Evolutionary conservation across 2,113 vertebrate genomes (phyloP).

Genomic region (Toxotes chatareus): DNA sequence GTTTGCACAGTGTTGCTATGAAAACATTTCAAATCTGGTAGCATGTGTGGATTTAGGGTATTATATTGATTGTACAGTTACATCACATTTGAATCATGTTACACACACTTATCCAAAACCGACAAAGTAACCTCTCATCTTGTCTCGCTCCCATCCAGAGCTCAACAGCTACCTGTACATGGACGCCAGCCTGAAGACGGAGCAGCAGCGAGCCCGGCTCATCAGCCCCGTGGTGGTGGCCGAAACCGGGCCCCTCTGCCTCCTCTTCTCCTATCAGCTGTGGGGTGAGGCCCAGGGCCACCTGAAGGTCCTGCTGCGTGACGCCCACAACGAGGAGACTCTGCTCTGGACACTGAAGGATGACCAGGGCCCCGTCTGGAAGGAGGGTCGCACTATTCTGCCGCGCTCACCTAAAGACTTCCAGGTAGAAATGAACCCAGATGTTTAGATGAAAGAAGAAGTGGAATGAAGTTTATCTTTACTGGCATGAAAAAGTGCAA

Average conservation of each 20-base stretch:
- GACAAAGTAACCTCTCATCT: background rate
- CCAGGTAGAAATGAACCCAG: conserved; percentile 60
- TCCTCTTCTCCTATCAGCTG: conserved; percentile 94
- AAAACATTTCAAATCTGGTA: conserved; percentile 8
- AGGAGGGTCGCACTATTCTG: conserved; percentile 92
- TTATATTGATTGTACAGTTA: too few species aligned
- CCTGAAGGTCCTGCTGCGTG: conserved; percentile 87
- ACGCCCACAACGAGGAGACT: conserved; percentile 88
- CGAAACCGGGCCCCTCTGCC: conserved; percentile 90
- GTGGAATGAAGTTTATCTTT: background rate
- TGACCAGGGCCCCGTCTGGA: conserved; percentile 92
- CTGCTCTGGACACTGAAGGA: conserved; percentile 91
- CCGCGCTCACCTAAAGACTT: conserved; percentile 92
- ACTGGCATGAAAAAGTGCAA: background rate
- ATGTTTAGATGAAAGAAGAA: background rate
- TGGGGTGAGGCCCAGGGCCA: conserved; percentile 88
- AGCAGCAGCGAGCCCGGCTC: conserved; percentile 88
- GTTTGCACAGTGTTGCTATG: background rate
- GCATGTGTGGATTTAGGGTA: too few species aligned
- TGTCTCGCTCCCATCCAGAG: conserved; percentile 73
- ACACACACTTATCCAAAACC: too few species aligned
- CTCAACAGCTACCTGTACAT: conserved; percentile 89
- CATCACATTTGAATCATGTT: too few species aligned
- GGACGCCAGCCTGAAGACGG: conserved; percentile 87
- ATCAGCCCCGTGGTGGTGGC: conserved; percentile 89